These are phyloP conservation scores for Setophaga petechia DNA, from an alignment of 2,113 vertebrate species.

Conservation along the genomic window DNA sequence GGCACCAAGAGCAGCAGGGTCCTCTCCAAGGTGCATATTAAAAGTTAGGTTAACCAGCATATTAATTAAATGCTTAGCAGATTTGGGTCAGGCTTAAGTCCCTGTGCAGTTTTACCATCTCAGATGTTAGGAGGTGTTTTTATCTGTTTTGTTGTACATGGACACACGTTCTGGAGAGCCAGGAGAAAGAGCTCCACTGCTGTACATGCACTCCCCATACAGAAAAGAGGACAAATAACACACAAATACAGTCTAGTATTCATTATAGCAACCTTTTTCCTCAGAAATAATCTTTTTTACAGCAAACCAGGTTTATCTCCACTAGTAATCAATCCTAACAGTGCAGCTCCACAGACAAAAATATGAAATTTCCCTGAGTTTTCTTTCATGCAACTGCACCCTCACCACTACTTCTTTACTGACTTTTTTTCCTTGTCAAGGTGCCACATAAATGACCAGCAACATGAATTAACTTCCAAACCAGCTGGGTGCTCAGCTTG, in stretches of 20 bases:
- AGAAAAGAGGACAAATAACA: not conserved
- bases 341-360: not conserved
- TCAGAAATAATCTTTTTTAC: not conserved
- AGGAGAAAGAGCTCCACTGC: not conserved
- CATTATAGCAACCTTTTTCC: not conserved
- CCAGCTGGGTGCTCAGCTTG: not conserved
- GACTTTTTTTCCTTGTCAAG: not conserved
- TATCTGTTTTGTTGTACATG: not conserved
- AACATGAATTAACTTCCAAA: not conserved
- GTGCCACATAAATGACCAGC: not conserved
- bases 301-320: not conserved
- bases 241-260: not conserved
- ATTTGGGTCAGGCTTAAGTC: not conserved
- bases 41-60: not conserved
- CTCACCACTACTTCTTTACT: not conserved
- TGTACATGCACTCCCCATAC: not conserved
- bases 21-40: not conserved
- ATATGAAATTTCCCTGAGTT: not conserved
- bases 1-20: not conserved
- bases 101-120: rapidly evolving
- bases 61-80: not conserved
- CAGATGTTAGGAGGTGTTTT: not conserved
- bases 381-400: not conserved
- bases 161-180: not conserved
- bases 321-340: not conserved